A percentile compares a stretch with the other conserved stretches of the same genome.
These are phyloP conservation scores for Oncorhynchus gorbuscha DNA, from an alignment of 2,113 vertebrate species.

Conservation along the genomic window DNA sequence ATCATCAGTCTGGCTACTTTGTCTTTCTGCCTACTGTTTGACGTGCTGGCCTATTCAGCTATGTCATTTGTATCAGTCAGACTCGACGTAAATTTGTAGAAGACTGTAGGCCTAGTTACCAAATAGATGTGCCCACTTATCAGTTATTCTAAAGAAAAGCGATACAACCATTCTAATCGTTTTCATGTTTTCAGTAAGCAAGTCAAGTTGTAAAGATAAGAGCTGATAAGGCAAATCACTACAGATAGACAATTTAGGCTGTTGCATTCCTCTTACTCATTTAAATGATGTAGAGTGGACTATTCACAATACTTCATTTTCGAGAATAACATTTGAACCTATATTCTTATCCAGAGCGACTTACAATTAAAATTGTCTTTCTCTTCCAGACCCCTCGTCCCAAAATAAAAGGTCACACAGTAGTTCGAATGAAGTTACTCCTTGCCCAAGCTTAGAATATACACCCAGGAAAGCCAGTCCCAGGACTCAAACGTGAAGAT, in stretches of 20 bases:
- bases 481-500: conserved; percentile 83
- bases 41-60: neutral
- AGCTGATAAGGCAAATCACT: neutral
- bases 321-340: neutral
- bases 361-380: neutral
- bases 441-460: conserved; percentile 80
- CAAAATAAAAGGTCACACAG: conserved; percentile 85
- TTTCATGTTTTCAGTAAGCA: neutral
- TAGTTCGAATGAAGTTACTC: conserved; percentile 81
- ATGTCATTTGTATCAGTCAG: neutral
- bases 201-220: neutral
- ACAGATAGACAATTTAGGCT: too few species aligned
- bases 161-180: neutral
- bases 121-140: too few species aligned
- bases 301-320: neutral
- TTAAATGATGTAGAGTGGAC: too few species aligned
- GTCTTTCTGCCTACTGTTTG: neutral
- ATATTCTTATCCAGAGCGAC: too few species aligned
- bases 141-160: neutral
- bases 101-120: neutral
- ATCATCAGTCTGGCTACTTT: neutral
- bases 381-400: conserved; percentile 77
- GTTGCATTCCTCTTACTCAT: too few species aligned
- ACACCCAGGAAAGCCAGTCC: conserved; percentile 91
- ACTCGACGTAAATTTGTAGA: neutral